A percentile compares a stretch with the other conserved stretches of the same genome.
These are phyloP conservation scores for Schlechtendalia chinensis DNA, from an alignment of 1,140 invertebrate species.

Conservation along the genomic window DNA sequence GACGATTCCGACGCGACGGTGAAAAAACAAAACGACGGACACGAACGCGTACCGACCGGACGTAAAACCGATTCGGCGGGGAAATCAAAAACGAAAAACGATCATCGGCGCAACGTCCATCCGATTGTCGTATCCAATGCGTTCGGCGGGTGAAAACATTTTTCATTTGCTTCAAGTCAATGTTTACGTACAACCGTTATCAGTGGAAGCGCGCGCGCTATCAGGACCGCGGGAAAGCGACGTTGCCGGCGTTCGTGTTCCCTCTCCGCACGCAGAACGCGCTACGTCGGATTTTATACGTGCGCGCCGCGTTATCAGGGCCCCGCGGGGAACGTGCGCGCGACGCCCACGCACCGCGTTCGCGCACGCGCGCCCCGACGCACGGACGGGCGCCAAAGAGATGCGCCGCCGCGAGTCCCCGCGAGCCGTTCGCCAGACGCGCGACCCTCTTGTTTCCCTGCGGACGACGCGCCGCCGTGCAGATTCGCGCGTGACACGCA, in stretches of 20 bases:
- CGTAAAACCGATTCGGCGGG: no score
- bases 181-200: slow-evolving; percentile 30
- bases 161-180: neutral
- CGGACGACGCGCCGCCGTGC: neutral
- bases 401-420: no score
- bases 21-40: neutral
- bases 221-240: slow-evolving; percentile 17
- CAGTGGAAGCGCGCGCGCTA: neutral
- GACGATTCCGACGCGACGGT: no score
- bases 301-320: no score
- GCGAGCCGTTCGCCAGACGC: neutral
- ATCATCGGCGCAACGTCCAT: neutral
- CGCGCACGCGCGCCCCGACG: slow-evolving; percentile 10
- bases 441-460: neutral
- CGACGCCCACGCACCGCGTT: neutral
- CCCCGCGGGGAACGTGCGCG: no score
- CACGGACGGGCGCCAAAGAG: neutral
- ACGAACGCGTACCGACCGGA: neutral
- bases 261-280: no score
- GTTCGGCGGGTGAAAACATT: no score
- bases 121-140: no score
- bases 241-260: slow-evolving; percentile 27
- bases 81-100: neutral
- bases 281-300: no score
- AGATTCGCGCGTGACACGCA: no score